These are phyloP conservation scores for Turdus rufiventris DNA, from an alignment of 2,113 vertebrate genomes.

Conservation along the genomic window DNA sequence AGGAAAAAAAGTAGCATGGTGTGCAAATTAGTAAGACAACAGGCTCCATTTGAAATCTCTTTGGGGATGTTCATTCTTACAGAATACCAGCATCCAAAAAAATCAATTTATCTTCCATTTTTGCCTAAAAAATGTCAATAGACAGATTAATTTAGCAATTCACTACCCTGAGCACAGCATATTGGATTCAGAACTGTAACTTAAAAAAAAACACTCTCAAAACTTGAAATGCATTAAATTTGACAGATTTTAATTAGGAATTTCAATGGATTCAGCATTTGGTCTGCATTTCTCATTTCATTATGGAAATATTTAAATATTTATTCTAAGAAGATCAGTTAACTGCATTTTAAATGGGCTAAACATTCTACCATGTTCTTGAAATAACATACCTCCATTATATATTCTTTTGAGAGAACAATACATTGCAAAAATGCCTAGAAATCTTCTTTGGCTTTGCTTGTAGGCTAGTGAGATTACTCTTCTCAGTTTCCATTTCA, in stretches of 20 bases:
- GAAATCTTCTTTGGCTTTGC: not conserved
- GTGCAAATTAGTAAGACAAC: constrained; percentile 13
- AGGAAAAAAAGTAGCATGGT: not conserved
- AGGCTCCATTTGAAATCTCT: constrained; percentile 1
- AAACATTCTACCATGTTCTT: not conserved
- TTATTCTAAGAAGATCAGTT: not conserved
- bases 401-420: not conserved
- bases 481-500: not conserved
- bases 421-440: not conserved
- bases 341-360: not conserved
- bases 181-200: not conserved
- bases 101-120: constrained; percentile 14
- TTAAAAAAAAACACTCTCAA: not conserved
- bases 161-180: not conserved
- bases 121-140: not conserved
- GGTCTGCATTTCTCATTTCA: not conserved
- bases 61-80: not conserved
- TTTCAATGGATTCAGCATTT: not conserved
- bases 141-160: constrained; percentile 1
- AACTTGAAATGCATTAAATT: not conserved
- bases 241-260: not conserved
- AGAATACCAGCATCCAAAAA: not conserved
- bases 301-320: not conserved
- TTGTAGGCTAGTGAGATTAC: not conserved
- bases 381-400: not conserved